These are phyloP conservation scores for Phocides pigmalion DNA, from an alignment of 1,140 invertebrate genomes.

Conservation along the genomic window DNA sequence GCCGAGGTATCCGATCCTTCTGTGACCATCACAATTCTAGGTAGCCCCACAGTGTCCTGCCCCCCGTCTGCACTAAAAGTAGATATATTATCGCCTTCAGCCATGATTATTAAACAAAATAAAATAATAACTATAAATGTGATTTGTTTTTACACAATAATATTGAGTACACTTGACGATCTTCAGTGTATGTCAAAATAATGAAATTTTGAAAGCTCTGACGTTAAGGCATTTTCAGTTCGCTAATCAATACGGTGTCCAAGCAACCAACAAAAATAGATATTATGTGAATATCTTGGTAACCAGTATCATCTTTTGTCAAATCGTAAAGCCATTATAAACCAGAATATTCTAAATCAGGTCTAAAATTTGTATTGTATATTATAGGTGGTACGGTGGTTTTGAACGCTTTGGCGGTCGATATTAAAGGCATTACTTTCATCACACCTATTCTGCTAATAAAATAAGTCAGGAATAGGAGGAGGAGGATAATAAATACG, in stretches of 20 bases:
- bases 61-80: constrained; percentile 72
- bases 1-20: constrained; percentile 79
- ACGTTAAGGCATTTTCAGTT: constrained; percentile 2
- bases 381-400: too few species aligned
- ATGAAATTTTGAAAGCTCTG: not conserved
- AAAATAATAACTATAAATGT: constrained; percentile 29
- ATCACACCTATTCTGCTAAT: too few species aligned
- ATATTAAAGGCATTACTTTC: too few species aligned
- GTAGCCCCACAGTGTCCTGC: constrained; percentile 72
- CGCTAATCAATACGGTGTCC: constrained; percentile 65
- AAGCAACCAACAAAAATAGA: constrained; percentile 41
- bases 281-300: not conserved
- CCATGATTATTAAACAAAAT: constrained; percentile 52
- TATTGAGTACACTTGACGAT: not conserved
- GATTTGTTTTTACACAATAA: constrained; percentile 30
- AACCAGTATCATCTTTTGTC: not conserved
- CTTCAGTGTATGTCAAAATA: not conserved
- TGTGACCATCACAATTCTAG: constrained; percentile 80
- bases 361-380: too few species aligned
- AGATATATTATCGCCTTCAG: constrained; percentile 69
- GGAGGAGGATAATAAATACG: too few species aligned
- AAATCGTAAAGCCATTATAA: too few species aligned
- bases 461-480: too few species aligned
- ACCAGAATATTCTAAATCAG: not conserved
- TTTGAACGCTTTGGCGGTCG: too few species aligned